A percentile compares a stretch with the other conserved stretches of the same genome.
phyloP scores from a whole-genome alignment of 2,888 invertebrate genomes.

The Thera obeliscata region DNA sequence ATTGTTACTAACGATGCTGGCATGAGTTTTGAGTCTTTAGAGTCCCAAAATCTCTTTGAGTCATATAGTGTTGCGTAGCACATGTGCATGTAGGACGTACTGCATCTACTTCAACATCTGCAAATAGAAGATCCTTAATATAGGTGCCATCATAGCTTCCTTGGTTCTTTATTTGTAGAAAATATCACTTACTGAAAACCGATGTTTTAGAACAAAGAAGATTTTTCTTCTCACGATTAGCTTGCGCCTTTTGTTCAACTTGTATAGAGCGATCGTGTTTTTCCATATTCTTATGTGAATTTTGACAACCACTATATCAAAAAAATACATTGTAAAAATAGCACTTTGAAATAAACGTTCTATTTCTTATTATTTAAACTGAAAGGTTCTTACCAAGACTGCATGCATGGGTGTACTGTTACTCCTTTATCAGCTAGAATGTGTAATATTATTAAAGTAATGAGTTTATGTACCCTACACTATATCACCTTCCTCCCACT shows the following conservation, averaged over 20 bases:
- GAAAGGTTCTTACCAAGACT: constrained; percentile 24
- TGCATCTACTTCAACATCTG: constrained; percentile 37
- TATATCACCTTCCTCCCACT: no score
- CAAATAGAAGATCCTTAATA: not conserved
- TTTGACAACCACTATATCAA: constrained; percentile 19
- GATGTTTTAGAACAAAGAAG: not conserved
- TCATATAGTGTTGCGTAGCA: constrained; percentile 43
- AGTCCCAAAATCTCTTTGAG: constrained; percentile 33
- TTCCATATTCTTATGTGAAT: not conserved
- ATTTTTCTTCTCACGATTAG: not conserved
- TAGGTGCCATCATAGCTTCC: not conserved
- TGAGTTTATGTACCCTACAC: no score
- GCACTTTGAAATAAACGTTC: not conserved
- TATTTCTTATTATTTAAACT: not conserved
- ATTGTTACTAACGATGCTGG: constrained; percentile 1
- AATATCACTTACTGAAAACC: constrained; percentile 14
- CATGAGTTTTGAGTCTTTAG: not conserved
- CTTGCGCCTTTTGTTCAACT: constrained; percentile 5
- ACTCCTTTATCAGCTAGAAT: constrained; percentile 30
- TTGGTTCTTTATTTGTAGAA: not conserved
- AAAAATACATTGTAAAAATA: not conserved
- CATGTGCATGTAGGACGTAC: constrained; percentile 43
- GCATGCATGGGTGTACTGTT: constrained; percentile 18
- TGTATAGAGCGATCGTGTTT: constrained; percentile 4
- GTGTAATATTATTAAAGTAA: not conserved